Evolutionary conservation across 1,140 invertebrate genomes (phyloP).

Genomic region (Drosophila funebris): DNA sequence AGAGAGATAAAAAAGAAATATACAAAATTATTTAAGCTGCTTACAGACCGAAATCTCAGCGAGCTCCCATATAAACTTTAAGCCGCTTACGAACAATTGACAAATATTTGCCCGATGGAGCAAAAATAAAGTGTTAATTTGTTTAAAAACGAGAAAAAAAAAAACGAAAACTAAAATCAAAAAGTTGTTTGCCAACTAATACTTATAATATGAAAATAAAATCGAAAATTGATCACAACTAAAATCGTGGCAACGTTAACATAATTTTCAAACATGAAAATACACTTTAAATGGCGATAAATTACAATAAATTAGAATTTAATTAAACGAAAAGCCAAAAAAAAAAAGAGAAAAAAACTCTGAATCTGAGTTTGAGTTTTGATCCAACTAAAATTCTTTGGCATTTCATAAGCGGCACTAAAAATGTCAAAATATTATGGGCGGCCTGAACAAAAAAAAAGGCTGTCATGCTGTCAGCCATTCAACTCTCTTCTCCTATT

Average conservation of each 20-base stretch:
- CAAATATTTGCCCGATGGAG: constrained; percentile 16
- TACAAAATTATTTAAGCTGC: constrained; percentile 35
- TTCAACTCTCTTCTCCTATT: constrained; percentile 53
- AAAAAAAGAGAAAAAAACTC: constrained; percentile 3
- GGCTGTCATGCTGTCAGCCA: constrained; percentile 74
- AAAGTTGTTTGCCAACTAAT: constrained; percentile 3
- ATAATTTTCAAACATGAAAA: constrained; percentile 67
- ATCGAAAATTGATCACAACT: constrained; percentile 28
- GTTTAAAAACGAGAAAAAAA: constrained; percentile 53
- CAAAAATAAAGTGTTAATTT: constrained; percentile 75
- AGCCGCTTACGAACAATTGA: constrained; percentile 46
- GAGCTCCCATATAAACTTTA: constrained; percentile 22
- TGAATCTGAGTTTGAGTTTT: constrained; percentile 40
- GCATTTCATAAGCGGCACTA: constrained; percentile 74
- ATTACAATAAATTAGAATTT: constrained; percentile 79
- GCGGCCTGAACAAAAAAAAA: constrained; percentile 40
- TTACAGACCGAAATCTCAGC: constrained; percentile 26
- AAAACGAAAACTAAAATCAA: constrained; percentile 17
- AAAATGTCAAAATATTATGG: constrained; percentile 81
- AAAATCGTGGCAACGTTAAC: constrained; percentile 38
- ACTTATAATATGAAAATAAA: constrained; percentile 39
- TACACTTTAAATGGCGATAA: constrained; percentile 70
- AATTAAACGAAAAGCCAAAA: constrained; percentile 71
- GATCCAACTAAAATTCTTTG: constrained; percentile 62
- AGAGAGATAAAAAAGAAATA: constrained; percentile 20